Evolutionary conservation across 2,797 vertebrate genomes (phyloP).

Genomic region (Alosa sapidissima): DNA sequence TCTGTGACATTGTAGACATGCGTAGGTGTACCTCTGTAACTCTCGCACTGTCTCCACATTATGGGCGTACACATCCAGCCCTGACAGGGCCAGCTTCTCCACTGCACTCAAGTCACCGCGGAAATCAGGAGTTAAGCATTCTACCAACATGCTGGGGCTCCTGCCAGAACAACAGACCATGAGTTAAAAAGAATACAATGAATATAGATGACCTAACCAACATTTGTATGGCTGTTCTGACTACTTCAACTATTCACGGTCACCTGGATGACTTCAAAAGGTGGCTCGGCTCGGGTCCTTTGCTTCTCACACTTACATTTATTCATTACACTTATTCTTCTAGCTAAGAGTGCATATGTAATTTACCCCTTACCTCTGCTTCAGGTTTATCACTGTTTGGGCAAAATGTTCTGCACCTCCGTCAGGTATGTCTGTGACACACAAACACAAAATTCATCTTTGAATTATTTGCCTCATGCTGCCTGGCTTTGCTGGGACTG

Average conservation of each 20-base stretch:
- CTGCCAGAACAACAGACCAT: conserved; percentile 60
- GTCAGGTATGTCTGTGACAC: conserved; percentile 83
- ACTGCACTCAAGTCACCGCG: conserved; percentile 86
- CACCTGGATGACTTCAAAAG: too few relatives aligned
- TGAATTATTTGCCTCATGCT: not conserved
- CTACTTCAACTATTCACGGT: not conserved
- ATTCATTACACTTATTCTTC: not conserved
- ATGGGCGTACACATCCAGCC: conserved; percentile 94
- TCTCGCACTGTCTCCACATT: conserved; percentile 94
- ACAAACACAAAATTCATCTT: conserved; percentile 7
- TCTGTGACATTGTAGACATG: too few relatives aligned
- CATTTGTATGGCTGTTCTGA: not conserved
- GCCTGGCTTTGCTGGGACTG: too few relatives aligned
- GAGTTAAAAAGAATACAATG: not conserved
- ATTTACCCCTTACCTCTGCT: conserved; percentile 79
- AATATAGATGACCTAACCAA: too few relatives aligned
- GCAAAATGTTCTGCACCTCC: conserved; percentile 93
- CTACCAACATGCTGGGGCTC: conserved; percentile 85
- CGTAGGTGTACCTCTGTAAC: conserved; percentile 82
- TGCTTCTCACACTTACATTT: not conserved
- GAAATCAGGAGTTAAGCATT: conserved; percentile 96
- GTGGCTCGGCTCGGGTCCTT: not conserved
- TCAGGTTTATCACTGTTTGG: conserved; percentile 86
- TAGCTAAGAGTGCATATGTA: not conserved
- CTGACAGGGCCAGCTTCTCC: conserved; percentile 84